Conservation (phyloP, 1,140 invertebrate species). For the Trachelipus rathkii region DNA sequence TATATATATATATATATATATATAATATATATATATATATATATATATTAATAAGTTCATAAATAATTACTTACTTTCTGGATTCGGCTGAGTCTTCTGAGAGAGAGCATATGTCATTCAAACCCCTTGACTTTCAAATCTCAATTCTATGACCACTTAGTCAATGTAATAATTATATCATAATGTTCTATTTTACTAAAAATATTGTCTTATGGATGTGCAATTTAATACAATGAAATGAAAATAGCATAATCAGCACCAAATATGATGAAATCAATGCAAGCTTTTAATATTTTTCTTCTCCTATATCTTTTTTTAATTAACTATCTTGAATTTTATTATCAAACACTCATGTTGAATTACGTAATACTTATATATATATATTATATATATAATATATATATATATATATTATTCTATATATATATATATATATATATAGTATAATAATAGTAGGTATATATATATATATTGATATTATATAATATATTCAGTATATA, state of each 20-base stretch:
- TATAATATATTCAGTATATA: too few relatives aligned
- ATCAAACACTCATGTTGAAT: too few relatives aligned
- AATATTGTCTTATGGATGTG: too few relatives aligned
- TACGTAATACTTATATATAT: too few relatives aligned
- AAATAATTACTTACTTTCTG: conserved; percentile 34
- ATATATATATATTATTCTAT: too few relatives aligned
- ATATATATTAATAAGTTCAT: conserved; percentile 1
- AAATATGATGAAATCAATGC: not conserved
- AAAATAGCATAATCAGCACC: not conserved
- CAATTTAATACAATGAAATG: not conserved
- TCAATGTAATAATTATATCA: too few relatives aligned
- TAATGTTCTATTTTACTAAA: too few relatives aligned
- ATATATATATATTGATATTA: too few relatives aligned
- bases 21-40: not conserved
- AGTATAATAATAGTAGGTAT: too few relatives aligned
- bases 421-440: too few relatives aligned
- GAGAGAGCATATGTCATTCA: conserved; percentile 38
- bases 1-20: not conserved
- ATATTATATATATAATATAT: too few relatives aligned
- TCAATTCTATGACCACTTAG: conserved; percentile 34
- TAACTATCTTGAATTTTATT: conserved; percentile 2
- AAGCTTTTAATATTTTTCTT: not conserved
- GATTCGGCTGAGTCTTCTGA: conserved; percentile 35
- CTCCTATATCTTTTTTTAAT: not conserved
- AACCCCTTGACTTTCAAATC: conserved; percentile 31